phyloP scores from a whole-genome alignment of 2,888 invertebrate species.

The Adineta ricciae region DNA sequence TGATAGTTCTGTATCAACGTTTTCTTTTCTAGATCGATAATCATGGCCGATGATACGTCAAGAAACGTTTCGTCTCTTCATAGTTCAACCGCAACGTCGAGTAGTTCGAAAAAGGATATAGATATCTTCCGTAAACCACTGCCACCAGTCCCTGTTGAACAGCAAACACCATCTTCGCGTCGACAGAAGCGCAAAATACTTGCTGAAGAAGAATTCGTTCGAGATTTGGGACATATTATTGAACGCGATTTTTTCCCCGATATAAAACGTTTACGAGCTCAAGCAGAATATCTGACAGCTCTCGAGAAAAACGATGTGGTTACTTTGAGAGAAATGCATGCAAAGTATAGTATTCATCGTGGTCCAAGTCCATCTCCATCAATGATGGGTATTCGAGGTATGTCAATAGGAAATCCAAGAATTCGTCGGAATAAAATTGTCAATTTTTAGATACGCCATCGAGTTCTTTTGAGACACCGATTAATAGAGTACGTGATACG shows the following conservation, averaged over 20 bases:
- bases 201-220: slow-evolving; percentile 38
- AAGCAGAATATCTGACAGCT: slow-evolving; percentile 83
- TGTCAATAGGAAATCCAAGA: too few relatives aligned
- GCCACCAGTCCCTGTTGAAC: neutral
- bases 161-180: neutral
- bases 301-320: slow-evolving; percentile 75
- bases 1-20: neutral
- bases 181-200: slow-evolving; percentile 18
- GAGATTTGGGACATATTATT: slow-evolving; percentile 84
- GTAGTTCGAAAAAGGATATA: neutral
- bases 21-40: neutral
- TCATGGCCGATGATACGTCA: neutral
- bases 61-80: neutral
- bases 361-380: slow-evolving; percentile 36
- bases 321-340: slow-evolving; percentile 72
- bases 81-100: neutral
- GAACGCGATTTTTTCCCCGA: slow-evolving; percentile 95
- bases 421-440: neutral
- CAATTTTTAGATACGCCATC: neutral
- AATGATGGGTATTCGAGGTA: slow-evolving; percentile 33
- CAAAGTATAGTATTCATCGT: slow-evolving; percentile 60
- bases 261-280: slow-evolving; percentile 76
- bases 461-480: neutral
- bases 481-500: neutral
- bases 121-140: slow-evolving; percentile 6